Evolutionary conservation across 2,797 vertebrate genomes (phyloP).

Genomic region (Phalanger gymnotis): DNA sequence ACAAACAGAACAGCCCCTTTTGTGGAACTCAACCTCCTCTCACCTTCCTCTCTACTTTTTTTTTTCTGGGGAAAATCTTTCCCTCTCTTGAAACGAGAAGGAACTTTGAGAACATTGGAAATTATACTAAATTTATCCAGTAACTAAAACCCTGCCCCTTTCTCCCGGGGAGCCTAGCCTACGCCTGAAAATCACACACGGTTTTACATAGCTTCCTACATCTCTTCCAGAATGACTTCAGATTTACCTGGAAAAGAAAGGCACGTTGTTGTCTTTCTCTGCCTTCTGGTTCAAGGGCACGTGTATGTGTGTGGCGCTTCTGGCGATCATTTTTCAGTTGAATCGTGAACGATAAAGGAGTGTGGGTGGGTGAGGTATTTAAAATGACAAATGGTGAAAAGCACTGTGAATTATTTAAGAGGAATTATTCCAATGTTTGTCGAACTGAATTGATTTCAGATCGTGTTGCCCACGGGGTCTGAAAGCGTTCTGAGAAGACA

Average conservation of each 20-base stretch:
- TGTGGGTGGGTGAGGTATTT: not conserved
- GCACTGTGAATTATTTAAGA: not conserved
- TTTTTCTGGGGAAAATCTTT: slow-evolving; percentile 10
- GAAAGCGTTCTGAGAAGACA: not conserved
- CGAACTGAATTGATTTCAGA: not conserved
- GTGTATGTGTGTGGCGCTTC: not conserved
- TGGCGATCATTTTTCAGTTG: not conserved
- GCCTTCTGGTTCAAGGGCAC: fast-evolving
- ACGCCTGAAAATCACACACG: fast-evolving
- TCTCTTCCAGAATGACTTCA: not conserved
- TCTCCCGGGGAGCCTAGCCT: not conserved
- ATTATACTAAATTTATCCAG: not conserved
- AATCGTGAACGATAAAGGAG: not conserved
- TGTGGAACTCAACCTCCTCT: not conserved
- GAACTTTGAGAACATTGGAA: not conserved
- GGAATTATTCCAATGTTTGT: not conserved
- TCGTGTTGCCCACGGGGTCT: not conserved
- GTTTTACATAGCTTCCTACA: fast-evolving
- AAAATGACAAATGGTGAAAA: not conserved
- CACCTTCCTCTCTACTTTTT: not conserved
- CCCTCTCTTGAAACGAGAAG: not conserved
- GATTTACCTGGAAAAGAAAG: not conserved
- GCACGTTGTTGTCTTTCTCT: not conserved
- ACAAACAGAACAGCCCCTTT: not conserved
- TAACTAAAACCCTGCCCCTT: not conserved